Evolutionary conservation across 2,888 invertebrate genomes (phyloP).

Genomic region (Drosophila diplacantha): DNA sequence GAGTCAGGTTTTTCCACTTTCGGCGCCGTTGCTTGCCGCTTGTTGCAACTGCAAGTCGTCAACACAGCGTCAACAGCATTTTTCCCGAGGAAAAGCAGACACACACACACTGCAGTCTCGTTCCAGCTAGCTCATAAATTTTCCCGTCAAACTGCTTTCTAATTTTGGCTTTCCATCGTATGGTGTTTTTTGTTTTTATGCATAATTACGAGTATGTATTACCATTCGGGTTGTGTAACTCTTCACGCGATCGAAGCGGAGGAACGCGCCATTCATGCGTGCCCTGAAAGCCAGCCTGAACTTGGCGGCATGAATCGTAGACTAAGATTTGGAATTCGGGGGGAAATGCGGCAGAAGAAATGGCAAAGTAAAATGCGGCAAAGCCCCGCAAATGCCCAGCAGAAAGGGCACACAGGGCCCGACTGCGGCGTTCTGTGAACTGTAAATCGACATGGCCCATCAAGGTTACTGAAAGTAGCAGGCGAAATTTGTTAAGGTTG

Average conservation of each 20-base stretch:
- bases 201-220: slow-evolving; percentile 39
- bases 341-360: slow-evolving; percentile 22
- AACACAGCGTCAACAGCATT: slow-evolving; percentile 55
- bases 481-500: slow-evolving; percentile 19
- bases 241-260: slow-evolving; percentile 59
- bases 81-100: slow-evolving; percentile 42
- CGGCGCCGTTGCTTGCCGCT: slow-evolving; percentile 39
- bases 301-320: slow-evolving; percentile 39
- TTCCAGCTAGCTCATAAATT: slow-evolving; percentile 51
- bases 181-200: slow-evolving; percentile 45
- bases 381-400: slow-evolving; percentile 44
- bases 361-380: slow-evolving; percentile 52
- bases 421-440: slow-evolving; percentile 26
- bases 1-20: slow-evolving; percentile 75
- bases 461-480: slow-evolving; percentile 42
- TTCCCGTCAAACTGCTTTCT: slow-evolving; percentile 63
- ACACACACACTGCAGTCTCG: slow-evolving; percentile 27
- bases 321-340: background rate
- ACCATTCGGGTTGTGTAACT: slow-evolving; percentile 53
- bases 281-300: slow-evolving; percentile 40
- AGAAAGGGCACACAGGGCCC: slow-evolving; percentile 5
- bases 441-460: slow-evolving; percentile 26
- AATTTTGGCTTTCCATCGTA: slow-evolving; percentile 56
- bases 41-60: slow-evolving; percentile 40
- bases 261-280: slow-evolving; percentile 58